Evolutionary conservation across 1,140 invertebrate genomes (phyloP), one percentile per base, ranked within the genome.

Genomic region (Galleria mellonella): DNA sequence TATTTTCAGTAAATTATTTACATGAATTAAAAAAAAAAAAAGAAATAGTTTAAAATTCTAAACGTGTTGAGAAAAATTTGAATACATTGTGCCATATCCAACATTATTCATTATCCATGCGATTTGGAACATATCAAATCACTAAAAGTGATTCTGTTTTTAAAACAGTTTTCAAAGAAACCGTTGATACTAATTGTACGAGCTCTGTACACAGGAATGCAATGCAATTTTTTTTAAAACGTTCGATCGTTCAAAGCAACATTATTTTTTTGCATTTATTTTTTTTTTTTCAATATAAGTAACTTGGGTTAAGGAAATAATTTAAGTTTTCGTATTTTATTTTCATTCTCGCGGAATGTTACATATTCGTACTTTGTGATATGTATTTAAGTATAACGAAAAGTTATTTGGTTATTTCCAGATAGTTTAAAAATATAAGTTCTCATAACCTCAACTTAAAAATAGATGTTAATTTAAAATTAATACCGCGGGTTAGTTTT

Each of bases 291-390:
- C 50, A 58, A 62, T 60, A 45, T 56, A 51, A 53, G 40, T 53
- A 54, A 40, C 45, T 44, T 45, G 41, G 45, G 43, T 47, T 51
- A 54, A 50, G 43, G 33, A 37, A 36, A 52, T 53, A 68, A 55
- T 59, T 54, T 66, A 62, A 61, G 56, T 63, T 70, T 62, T 72
- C 32, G 33, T 44, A 45, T 54, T 59, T 47, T 49, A 43, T 62
- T 62, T 69, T 68, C 55, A 58, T 71, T 78, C 72, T 83, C 69
- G n/a, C n/a, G 64, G 64, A 75, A 79, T 74, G 72, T 83, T 83
- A 78, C 66, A 83, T 83, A 72, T 72, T 74, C 68, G 63, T 74
- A 66, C 59, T 77, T 79, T 83, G 79, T 83, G 79, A 82, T 83
- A 83, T 79, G 62, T 72, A 58, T 77, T 73, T 74, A 65, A 40